phyloP scores from a whole-genome alignment of 2,797 vertebrate genomes.

The Takifugu ocellatus region DNA sequence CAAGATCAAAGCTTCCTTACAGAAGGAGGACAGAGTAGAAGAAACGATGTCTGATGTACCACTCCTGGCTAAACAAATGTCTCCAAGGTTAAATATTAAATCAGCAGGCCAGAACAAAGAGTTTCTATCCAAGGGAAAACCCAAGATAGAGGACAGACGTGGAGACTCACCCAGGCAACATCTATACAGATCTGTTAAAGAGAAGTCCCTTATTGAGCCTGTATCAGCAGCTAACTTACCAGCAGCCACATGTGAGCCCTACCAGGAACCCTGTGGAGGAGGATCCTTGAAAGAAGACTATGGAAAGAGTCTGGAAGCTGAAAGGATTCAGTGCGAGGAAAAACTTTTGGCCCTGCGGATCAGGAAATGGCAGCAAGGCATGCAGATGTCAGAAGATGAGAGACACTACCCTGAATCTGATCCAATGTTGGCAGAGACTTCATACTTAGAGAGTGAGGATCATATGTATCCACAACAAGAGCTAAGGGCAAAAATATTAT shows the following conservation, averaged over 20 bases:
- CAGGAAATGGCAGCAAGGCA: conserved; percentile 71
- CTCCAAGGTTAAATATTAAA: conserved; percentile 11
- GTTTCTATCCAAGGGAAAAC: background rate
- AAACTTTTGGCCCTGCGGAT: conserved; percentile 63
- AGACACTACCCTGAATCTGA: conserved; percentile 29
- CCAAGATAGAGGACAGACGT: conserved; percentile 14
- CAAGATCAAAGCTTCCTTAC: conserved; percentile 2
- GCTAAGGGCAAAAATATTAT: background rate
- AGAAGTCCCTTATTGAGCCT: conserved; percentile 39
- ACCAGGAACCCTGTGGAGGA: conserved; percentile 19
- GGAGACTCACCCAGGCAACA: conserved; percentile 43
- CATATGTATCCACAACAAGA: conserved; percentile 2
- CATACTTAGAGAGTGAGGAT: background rate
- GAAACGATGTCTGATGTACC: background rate
- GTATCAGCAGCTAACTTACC: conserved; percentile 17
- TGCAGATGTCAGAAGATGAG: conserved; percentile 50
- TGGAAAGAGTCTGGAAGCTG: conserved; percentile 66
- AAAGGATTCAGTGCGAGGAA: conserved; percentile 65
- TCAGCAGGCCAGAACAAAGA: conserved; percentile 1
- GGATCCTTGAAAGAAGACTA: conserved; percentile 59
- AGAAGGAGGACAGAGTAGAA: conserved; percentile 2
- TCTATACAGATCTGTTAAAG: conserved; percentile 30
- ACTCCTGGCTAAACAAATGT: conserved; percentile 7
- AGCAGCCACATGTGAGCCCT: conserved; percentile 8
- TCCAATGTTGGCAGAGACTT: conserved; percentile 17